Evolutionary conservation across 2,888 invertebrate genomes (phyloP), one percentile per base, ranked within the genome.

Genomic region (Thysanoteuthis rhombus): DNA sequence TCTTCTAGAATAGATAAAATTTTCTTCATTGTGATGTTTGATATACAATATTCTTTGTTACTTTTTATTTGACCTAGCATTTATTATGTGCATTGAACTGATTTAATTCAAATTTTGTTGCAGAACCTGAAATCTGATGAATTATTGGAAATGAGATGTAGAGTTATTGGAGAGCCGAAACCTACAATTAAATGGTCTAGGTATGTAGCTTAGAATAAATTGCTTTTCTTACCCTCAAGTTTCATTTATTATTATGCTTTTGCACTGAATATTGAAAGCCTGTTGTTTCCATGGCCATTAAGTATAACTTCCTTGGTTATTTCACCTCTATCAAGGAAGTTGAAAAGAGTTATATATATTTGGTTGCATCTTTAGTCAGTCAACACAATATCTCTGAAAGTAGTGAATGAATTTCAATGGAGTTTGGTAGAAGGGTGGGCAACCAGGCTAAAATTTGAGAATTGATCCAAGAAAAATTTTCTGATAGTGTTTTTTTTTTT

Each of bases 111-210:
- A 75, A 58, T 58, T 75, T n/a, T 94, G 22, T 94, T 94, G 2
- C 94, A 97, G 96, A 96, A 96, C 94, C 95, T 96, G 32, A 96
- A 96, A 95, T 97, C 97, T 94, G 96, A 97, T 93, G 95, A 95
- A 94, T 94, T 95, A 52, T 94, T 96, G 94, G 95, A 94, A 95
- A 97, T 99, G 93, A 97, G 97, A 89, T 98, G 98, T 16, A 98
- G 98, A 97, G 99, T 99, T 4, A 98, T 98, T 22, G 99, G 99
- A 93, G 98, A 98, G 97, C 99, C 99, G 93, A 98, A 98, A 6
- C 99, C 99, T n/a, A 98, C 98, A 96, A 98, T 99, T 40, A 98
- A 98, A 91, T 99, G 99, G 99, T 98, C 98, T 94, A 98, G 98
- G 95, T 99, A 99, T 96, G 99, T 92, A 42, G 19, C n/a, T 75